Evolutionary conservation across 2,113 vertebrate genomes (phyloP), one percentile per base, ranked within the genome.

Genomic region (Takifugu bimaculatus): DNA sequence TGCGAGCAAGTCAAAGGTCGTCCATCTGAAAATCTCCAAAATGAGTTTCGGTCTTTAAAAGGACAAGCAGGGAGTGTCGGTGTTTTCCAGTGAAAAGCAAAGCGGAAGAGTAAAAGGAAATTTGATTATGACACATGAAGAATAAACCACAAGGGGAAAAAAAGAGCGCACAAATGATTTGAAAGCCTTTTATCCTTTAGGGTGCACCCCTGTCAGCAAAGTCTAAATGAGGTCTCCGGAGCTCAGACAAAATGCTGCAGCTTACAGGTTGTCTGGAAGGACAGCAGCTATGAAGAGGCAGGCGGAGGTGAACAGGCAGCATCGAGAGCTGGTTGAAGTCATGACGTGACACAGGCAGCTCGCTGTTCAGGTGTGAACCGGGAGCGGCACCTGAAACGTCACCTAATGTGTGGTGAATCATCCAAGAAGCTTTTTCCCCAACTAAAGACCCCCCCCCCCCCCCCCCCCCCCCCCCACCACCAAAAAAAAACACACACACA

Each of bases 171-270:
- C 50, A 67, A 28, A 60, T 25, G 25, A 60, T 68, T 65, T 77
- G 50, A 83, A 78, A 88, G 72, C 49, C 26, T 78, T 79, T 83
- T 83, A 60, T 78, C 74, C 78, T 79, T 63, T 54, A 69, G 81
- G 76, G 70, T 79, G 75, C 53, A 68, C 57, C 27, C 27, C 35
- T 68, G 61, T 63, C 63, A 52, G 70, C 66, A 20, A 73, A 59
- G 58, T 75, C 60, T 39, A 75, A 74, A 83, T 45, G 45, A 85
- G 70, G 60, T 81, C 65, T 75, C 35, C 1, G 44, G 74, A 71
- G 54, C 66, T 75, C 45, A 66, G 70, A 72, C 35, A 42, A 49
- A 61, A 59, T 15, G 48, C 45, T 57, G 61, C 42, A 53, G 39
- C 53, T 58, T 57, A 66, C 61, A 74, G 59, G 74, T 65, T 55